Evolutionary conservation across 2,797 vertebrate genomes (phyloP), one percentile per base, ranked within the genome.

Genomic region (Varecia variegata): DNA sequence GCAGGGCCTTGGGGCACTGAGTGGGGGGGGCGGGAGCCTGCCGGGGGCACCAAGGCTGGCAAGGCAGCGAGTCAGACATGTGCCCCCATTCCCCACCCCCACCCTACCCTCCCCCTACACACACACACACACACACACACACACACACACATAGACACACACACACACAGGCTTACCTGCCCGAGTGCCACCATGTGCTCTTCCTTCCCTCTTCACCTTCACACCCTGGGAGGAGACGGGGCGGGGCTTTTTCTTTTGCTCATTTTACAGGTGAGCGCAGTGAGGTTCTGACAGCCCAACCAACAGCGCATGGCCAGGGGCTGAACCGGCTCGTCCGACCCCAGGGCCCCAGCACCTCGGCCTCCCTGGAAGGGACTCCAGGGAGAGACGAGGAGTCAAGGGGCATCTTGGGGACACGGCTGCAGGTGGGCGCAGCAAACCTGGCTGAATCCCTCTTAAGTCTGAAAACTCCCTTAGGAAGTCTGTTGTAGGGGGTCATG

Each of bases 161-260:
- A 0, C 43, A 35, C 30, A 4, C 32, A 47, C 6, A 40, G 74
- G 7, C 52, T 40, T 6, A 17, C 14, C 27, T 23, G 21, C 35
- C 68, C 18, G 0, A 0, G 7, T 1, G 27, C 23, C 76, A 7
- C 14, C 0, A 0, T 0, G 0, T 35, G 35, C 13, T 23, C 14
- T 74, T 60, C 74, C 35, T 4, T 18, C 18, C 35, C 21, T 23
- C 32, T 32, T 30, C 47, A 2, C 56, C 50, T 1, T 2, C 50
- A 10, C 12, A 3, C 80, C n/a, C 52, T 11, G 38, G 25, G 27
- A 62, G 65, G 47, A 58, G 30, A 17, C 1, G 11, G 67, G n/a
- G n/a, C n/a, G n/a, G 52, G 30, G 74, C 25, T 50, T 83, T 32
- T 21, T 15, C 3, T 0, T 20, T 40, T 47, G 25, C 27, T 54